A percentile compares a stretch with the other conserved stretches of the same genome.
Evolutionary conservation across 2,797 vertebrate species (phyloP).

Genomic region (Sylvia borin): DNA sequence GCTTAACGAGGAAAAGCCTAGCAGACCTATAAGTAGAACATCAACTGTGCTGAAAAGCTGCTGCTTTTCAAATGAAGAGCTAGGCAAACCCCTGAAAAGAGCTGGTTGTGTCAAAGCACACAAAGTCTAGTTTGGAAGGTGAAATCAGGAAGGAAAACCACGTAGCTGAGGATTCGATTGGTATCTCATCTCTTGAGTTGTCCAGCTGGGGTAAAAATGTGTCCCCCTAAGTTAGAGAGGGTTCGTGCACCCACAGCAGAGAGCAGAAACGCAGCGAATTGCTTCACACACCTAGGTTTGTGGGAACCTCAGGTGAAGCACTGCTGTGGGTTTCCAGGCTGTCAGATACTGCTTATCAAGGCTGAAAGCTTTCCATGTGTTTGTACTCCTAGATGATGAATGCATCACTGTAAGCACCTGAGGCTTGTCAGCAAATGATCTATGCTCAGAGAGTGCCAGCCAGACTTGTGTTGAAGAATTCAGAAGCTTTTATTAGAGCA

Average conservation of each 20-base stretch:
- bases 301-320: background rate
- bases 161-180: background rate
- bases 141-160: background rate
- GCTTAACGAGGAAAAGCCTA: background rate
- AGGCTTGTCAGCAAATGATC: background rate
- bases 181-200: background rate
- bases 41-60: background rate
- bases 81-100: background rate
- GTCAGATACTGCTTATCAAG: background rate
- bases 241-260: background rate
- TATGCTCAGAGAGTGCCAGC: background rate
- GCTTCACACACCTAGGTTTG: background rate
- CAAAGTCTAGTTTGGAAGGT: background rate
- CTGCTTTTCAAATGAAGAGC: background rate
- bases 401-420: background rate
- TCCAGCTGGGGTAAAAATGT: background rate
- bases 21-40: background rate
- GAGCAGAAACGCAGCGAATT: background rate
- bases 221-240: background rate
- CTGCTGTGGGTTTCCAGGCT: background rate
- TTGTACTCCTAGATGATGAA: background rate
- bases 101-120: background rate
- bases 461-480: background rate
- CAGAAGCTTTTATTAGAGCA: background rate
- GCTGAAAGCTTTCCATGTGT: background rate